Evolutionary conservation across 2,888 invertebrate species (phyloP).

Genomic region (Leucoma salicis): DNA sequence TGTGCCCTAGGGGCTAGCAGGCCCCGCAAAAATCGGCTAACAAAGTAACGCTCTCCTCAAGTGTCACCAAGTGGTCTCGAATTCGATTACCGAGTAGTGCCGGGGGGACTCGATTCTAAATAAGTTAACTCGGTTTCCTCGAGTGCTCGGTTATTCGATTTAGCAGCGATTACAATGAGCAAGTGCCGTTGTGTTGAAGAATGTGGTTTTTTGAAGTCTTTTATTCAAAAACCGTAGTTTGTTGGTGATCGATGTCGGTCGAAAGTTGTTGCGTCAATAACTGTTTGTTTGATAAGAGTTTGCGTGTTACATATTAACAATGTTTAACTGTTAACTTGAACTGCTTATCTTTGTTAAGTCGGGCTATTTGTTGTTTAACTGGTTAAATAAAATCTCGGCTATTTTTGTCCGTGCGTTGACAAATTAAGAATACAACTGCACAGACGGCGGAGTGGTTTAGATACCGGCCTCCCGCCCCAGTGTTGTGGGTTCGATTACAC

Average conservation of each 20-base stretch:
- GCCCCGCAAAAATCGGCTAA: constrained; percentile 70
- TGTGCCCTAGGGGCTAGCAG: constrained; percentile 40
- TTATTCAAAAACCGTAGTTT: constrained; percentile 28
- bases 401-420: too few relatives aligned
- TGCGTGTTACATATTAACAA: too few relatives aligned
- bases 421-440: too few relatives aligned
- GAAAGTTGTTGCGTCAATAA: not conserved
- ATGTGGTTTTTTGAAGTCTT: constrained; percentile 45
- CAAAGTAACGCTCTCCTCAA: constrained; percentile 75
- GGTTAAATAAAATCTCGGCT: too few relatives aligned
- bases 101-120: constrained; percentile 66
- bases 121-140: constrained; percentile 71
- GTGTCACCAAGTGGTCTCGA: constrained; percentile 73
- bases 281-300: too few relatives aligned
- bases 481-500: too few relatives aligned
- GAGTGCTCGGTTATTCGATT: constrained; percentile 77
- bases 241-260: constrained; percentile 33
- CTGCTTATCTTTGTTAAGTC: too few relatives aligned
- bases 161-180: constrained; percentile 69
- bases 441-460: too few relatives aligned
- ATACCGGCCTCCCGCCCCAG: too few relatives aligned
- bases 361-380: too few relatives aligned
- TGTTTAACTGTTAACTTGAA: too few relatives aligned
- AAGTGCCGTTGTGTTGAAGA: constrained; percentile 53
- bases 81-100: constrained; percentile 75